phyloP scores from a whole-genome alignment of 2,888 invertebrate species.

The Eretmocerus hayati region DNA sequence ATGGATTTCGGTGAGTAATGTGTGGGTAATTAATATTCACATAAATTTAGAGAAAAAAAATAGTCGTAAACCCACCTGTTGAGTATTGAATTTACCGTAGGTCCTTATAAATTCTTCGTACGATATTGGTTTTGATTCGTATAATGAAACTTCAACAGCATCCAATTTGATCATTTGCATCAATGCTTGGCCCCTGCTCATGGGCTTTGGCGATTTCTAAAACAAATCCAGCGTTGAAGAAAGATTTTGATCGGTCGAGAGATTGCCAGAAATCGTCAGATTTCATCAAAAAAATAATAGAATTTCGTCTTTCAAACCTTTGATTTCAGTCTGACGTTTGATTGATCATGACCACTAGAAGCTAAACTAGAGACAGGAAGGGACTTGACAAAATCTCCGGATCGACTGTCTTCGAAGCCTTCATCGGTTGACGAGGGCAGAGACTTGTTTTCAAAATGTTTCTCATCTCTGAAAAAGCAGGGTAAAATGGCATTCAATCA shows the following conservation, averaged over 20 bases:
- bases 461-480: conserved; percentile 33
- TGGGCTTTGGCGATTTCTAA: conserved; percentile 15
- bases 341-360: too few species aligned
- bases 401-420: conserved; percentile 53
- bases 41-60: too few species aligned
- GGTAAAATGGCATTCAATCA: too few species aligned
- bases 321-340: too few species aligned
- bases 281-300: too few species aligned
- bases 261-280: too few species aligned
- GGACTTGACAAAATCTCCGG: conserved; percentile 42
- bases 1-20: too few species aligned
- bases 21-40: too few species aligned
- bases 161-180: conserved; percentile 66
- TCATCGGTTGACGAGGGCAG: conserved; percentile 50
- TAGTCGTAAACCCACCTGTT: conserved; percentile 50
- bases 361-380: too few species aligned
- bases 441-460: conserved; percentile 37
- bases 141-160: conserved; percentile 56
- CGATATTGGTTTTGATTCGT: conserved; percentile 62
- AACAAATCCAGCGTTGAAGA: too few species aligned
- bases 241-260: too few species aligned
- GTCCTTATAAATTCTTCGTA: conserved; percentile 67
- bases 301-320: too few species aligned
- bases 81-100: conserved; percentile 61
- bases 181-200: conserved; percentile 41